Evolutionary conservation across 2,113 vertebrate genomes (phyloP), one percentile per base, ranked within the genome.

Genomic region (Nothobranchius furzeri): DNA sequence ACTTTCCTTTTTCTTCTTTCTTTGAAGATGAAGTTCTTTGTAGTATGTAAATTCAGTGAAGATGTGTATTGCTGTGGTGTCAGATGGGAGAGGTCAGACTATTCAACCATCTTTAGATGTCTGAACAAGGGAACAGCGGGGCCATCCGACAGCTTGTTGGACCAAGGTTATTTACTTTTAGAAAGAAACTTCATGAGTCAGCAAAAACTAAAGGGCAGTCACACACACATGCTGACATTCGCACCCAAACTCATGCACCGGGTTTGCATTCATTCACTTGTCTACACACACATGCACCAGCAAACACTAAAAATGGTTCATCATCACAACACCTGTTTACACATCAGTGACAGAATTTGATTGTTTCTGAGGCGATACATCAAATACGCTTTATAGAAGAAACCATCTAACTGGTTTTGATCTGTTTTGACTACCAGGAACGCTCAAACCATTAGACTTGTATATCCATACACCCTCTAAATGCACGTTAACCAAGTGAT

Each of bases 81-180:
- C 55, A 62, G 68, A 88, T 64, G 79, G 70, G 73, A 74, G 81
- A 70, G 79, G 10, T 40, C 63, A 73, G 79, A 53, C 78, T 81
- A 82, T 70, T 76, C 70, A 1, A 7, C 61, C 56, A 4, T 73
- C 83, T 78, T 82, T 73, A 78, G 68, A 82, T 86, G 82, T 81
- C 61, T 50, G 82, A 58, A 75, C 12, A 36, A 83, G 87, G 81
- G 76, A 79, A 74, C 68, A 60, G 60, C 9, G 82, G 82, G 85
- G 83, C 79, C 80, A 81, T 73, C 73, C 68, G 81, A 88, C 86
- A 87, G 85, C 85, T 81, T 88, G 83, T 70, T 47, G 54, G 79
- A 73, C 79, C 81, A 87, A 89, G 86, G 87, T 87, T 87, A 85
- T 87, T 89, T 83, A 85, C 86, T 88, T 84, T 88, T 78, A 78